Conservation (phyloP, 2,797 vertebrate genomes). For the Danio kyathit region DNA sequence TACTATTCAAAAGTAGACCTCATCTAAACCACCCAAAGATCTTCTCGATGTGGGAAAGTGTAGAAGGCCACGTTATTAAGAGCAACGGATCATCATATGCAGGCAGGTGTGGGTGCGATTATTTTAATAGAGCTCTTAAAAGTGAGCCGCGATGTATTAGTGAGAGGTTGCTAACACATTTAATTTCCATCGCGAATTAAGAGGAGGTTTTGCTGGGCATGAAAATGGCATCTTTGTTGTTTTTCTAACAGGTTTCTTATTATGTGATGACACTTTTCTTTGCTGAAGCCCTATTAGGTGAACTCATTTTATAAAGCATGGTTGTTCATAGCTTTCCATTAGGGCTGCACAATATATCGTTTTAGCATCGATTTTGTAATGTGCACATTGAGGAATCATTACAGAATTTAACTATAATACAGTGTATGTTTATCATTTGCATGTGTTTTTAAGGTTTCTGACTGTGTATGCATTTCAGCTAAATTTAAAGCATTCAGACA, state of each 20-base stretch:
- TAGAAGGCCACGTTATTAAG: constrained; percentile 53
- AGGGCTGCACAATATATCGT: too few relatives aligned
- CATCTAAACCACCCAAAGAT: constrained; percentile 63
- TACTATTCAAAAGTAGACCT: constrained; percentile 71
- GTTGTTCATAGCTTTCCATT: background rate
- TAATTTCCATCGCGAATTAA: constrained; percentile 63
- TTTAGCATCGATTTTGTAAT: too few relatives aligned
- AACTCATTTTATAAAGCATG: constrained; percentile 16
- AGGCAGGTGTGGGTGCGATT: constrained; percentile 66
- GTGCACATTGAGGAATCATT: too few relatives aligned
- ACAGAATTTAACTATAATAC: too few relatives aligned
- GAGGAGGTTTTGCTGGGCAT: constrained; percentile 27
- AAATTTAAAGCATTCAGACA: too few relatives aligned
- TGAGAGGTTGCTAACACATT: constrained; percentile 49
- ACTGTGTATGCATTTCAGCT: too few relatives aligned
- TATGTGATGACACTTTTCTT: constrained; percentile 26
- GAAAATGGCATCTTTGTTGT: constrained; percentile 22
- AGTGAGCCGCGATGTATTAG: constrained; percentile 52
- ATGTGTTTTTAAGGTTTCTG: too few relatives aligned
- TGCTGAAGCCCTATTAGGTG: constrained; percentile 13
- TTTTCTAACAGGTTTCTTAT: constrained; percentile 30
- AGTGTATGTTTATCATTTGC: too few relatives aligned
- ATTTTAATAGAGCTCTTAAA: constrained; percentile 62
- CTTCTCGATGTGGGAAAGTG: constrained; percentile 57
- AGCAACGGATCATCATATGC: constrained; percentile 59